Evolutionary conservation across 2,888 invertebrate species (phyloP).

Genomic region (Apamea crenata): DNA sequence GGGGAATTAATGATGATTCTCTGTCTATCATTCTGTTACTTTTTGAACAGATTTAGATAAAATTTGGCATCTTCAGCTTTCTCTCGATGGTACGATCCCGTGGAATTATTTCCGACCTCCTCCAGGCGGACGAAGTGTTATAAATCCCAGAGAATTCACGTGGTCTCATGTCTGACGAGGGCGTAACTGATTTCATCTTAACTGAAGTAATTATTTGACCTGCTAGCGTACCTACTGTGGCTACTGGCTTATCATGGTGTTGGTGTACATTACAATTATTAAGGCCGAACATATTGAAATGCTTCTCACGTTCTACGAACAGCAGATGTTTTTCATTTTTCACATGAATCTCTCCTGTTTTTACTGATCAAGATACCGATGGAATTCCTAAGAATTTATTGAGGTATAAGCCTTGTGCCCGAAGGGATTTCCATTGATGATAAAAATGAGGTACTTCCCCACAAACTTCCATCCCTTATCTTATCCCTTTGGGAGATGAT

Average conservation of each 20-base stretch:
- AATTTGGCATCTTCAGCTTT: too few species aligned
- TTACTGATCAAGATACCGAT: constrained; percentile 11
- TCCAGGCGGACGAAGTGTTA: neutral
- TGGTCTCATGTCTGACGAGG: neutral
- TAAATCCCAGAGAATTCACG: neutral
- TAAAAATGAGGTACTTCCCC: neutral
- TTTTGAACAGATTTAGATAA: neutral
- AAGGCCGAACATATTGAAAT: constrained; percentile 24
- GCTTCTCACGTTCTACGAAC: constrained; percentile 47
- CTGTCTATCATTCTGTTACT: neutral
- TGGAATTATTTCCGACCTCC: neutral
- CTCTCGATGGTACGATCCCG: neutral
- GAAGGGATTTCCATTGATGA: neutral
- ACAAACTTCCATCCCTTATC: too few species aligned
- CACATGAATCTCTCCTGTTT: constrained; percentile 21
- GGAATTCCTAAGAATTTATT: neutral
- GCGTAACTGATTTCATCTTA: neutral
- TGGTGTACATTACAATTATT: neutral
- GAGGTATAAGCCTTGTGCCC: neutral
- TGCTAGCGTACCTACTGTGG: neutral
- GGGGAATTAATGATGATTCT: too few species aligned
- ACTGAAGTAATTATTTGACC: neutral
- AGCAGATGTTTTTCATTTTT: constrained; percentile 55
- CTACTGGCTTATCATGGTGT: neutral
- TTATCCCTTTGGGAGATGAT: neutral